Evolutionary conservation across 2,797 vertebrate species (phyloP).

Genomic region (Champsocephalus gunnari): DNA sequence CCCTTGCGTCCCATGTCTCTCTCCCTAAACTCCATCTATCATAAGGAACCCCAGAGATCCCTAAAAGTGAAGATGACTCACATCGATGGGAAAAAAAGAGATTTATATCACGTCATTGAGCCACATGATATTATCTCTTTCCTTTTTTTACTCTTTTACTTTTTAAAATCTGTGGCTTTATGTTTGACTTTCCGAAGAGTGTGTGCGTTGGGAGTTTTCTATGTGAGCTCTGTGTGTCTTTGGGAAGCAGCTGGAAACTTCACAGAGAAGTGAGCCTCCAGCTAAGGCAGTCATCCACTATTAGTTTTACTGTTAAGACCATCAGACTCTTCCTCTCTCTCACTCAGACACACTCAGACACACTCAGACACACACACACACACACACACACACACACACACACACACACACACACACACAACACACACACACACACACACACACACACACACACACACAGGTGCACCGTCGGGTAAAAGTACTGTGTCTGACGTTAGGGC

Average conservation of each 20-base stretch:
- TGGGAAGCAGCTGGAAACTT: constrained; percentile 79
- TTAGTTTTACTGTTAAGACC: constrained; percentile 87
- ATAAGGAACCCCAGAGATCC: constrained; percentile 54
- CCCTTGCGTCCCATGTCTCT: constrained; percentile 29
- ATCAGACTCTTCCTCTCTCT: constrained; percentile 70
- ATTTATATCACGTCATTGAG: constrained; percentile 52
- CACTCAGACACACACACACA: background rate
- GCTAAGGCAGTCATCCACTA: constrained; percentile 75
- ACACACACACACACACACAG: constrained; percentile 27
- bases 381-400: constrained; percentile 11
- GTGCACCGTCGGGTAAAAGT: constrained; percentile 27
- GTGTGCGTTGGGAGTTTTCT: background rate
- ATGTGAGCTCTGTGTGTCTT: constrained; percentile 44
- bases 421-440: constrained; percentile 31
- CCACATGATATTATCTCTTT: constrained; percentile 49
- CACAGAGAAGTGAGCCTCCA: constrained; percentile 65
- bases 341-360: background rate
- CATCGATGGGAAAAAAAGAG: constrained; percentile 38
- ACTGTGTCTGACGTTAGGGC: constrained; percentile 35
- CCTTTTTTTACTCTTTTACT: constrained; percentile 37
- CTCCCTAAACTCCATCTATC: constrained; percentile 42
- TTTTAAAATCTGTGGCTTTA: constrained; percentile 22
- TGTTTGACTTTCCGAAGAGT: constrained; percentile 36
- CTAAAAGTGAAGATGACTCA: constrained; percentile 62
- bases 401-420: constrained; percentile 26